Evolutionary conservation across 2,888 invertebrate species (phyloP).

Genomic region (Hydraecia micacea): DNA sequence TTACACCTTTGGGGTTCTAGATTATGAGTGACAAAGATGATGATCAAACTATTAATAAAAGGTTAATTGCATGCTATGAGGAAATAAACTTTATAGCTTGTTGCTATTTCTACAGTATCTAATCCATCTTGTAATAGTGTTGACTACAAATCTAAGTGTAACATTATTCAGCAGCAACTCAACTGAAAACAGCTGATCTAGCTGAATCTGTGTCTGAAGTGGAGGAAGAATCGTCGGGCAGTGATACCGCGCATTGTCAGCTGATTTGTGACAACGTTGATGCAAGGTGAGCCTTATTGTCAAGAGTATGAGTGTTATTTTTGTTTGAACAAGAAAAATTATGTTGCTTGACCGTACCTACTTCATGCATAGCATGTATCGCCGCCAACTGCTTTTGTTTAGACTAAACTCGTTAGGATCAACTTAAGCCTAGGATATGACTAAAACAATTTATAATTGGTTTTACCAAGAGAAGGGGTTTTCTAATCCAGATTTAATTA

Average conservation of each 20-base stretch:
- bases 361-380: neutral
- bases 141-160: conserved; percentile 7
- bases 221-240: conserved; percentile 91
- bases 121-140: neutral
- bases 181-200: conserved; percentile 85
- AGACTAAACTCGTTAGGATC: neutral
- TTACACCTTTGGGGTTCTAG: neutral
- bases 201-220: conserved; percentile 91
- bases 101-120: neutral
- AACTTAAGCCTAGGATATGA: no score
- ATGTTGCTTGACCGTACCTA: neutral
- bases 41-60: no score
- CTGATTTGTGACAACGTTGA: conserved; percentile 87
- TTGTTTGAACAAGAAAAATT: neutral
- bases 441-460: neutral
- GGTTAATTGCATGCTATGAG: neutral
- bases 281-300: conserved; percentile 75
- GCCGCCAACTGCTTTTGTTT: neutral
- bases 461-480: neutral
- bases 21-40: neutral
- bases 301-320: accelerated
- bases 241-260: conserved; percentile 89
- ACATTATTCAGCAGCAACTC: conserved; percentile 78
- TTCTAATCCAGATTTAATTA: neutral
- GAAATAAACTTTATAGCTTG: neutral